A percentile compares a stretch with the other conserved stretches of the same genome.
Conservation (phyloP, 2,888 invertebrate genomes). For the Listrodromus nycthemerus region DNA sequence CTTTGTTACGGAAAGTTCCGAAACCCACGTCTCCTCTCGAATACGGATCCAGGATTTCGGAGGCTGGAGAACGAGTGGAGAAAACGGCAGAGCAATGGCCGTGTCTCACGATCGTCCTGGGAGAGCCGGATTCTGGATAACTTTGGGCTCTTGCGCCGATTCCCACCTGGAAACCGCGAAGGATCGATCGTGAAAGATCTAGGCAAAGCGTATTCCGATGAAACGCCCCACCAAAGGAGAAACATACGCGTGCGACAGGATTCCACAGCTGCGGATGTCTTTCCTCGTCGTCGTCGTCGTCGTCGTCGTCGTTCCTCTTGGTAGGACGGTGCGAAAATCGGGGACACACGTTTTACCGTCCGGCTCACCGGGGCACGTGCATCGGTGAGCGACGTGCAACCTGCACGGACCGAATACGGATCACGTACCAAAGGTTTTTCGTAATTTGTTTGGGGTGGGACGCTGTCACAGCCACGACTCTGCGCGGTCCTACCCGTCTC, state of each 20-base stretch:
- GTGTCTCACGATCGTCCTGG: conserved; percentile 39
- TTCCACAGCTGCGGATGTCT: conserved; percentile 10
- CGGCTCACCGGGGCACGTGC: conserved; percentile 41
- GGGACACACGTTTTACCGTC: conserved; percentile 42
- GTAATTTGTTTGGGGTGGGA: conserved; percentile 66
- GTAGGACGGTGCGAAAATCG: not conserved
- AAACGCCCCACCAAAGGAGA: conserved; percentile 10
- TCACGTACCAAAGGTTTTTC: conserved; percentile 67
- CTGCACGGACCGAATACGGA: conserved; percentile 16
- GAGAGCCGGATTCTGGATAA: conserved; percentile 25
- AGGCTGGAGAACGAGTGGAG: not conserved
- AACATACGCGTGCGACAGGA: conserved; percentile 37
- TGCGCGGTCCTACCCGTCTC: conserved; percentile 10
- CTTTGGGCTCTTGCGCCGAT: conserved; percentile 26
- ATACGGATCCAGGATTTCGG: conserved; percentile 30
- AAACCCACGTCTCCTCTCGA: conserved; percentile 35
- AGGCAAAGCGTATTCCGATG: conserved; percentile 14
- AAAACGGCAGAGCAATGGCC: conserved; percentile 46
- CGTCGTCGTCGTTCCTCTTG: conserved; percentile 11
- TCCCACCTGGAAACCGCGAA: not conserved
- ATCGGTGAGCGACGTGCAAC: not conserved
- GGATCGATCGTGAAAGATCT: conserved; percentile 39
- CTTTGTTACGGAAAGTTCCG: conserved; percentile 59
- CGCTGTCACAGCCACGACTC: conserved; percentile 50
- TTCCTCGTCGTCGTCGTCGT: conserved; percentile 23